Evolutionary conservation across 2,797 vertebrate species (phyloP), one percentile per base, ranked within the genome.

Genomic region (Psittacula derbiana): DNA sequence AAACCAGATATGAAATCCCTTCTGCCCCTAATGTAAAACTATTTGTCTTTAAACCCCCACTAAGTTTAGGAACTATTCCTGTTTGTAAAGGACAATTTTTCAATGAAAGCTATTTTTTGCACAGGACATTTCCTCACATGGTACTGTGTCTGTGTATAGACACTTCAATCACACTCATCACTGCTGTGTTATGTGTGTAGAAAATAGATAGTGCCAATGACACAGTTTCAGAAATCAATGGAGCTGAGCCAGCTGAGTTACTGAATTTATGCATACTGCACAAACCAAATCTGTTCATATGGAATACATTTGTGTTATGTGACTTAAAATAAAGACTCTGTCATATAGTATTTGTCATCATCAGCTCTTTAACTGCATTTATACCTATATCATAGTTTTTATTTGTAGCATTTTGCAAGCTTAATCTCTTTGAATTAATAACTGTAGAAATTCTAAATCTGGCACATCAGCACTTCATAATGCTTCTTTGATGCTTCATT

Each of bases 181-280:
- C 69, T 2, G 0, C 9, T 31, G 31, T 0, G 0, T 8, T 85
- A 44, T 27, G 31, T 36, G 52, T 61, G 88, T 72, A 92, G 71
- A 91, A 95, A 93, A 94, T 91, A 86, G 79, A 85, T 43, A n/a
- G 84, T 96, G 93, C 41, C 65, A 72, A 6, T 41, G 83, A 82
- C 52, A 73, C 41, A 50, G 46, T 67, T 85, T 79, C 71, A 80
- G 86, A 47, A 62, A 55, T 36, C 65, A 18, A 27, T 18, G 76
- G 62, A 88, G 25, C 70, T 33, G 40, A 79, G 60, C 49, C 78
- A 92, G 52, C 15, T 3, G 6, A 74, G 14, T 41, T 88, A 67
- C 8, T 60, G 61, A 49, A 76, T 66, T 88, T 50, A 25, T 20
- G 30, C 24, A 16, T 33, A 58, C 23, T 33, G 9, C 66, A 52